Evolutionary conservation across 37 sponge, comb jelly and placozoan species (phyloP).

Genomic region (Halisarca cf. caerulea): DNA sequence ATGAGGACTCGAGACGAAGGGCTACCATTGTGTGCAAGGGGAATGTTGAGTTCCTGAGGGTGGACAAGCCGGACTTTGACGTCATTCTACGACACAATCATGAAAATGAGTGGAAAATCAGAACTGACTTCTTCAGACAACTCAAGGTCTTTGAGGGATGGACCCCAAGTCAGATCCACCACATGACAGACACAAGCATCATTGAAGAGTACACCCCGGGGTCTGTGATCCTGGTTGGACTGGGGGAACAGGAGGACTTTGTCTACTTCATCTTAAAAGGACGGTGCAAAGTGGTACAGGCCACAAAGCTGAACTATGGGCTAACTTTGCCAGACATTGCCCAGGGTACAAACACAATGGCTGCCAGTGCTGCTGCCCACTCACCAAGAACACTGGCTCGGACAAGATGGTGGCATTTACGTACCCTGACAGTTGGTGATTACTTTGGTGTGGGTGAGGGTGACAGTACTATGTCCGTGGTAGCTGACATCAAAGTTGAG

Average conservation of each 20-base stretch:
- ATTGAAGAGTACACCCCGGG: slow-evolving; percentile 46
- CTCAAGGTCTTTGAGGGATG: slow-evolving; percentile 47
- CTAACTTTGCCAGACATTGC: not conserved
- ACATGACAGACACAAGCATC: slow-evolving; percentile 51
- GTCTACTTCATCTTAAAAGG: slow-evolving; percentile 61
- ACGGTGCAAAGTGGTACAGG: slow-evolving; percentile 58
- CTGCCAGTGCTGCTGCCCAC: not conserved
- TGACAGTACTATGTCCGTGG: slow-evolving; percentile 14
- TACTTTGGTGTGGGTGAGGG: slow-evolving; percentile 88
- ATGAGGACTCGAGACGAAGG: slow-evolving; percentile 36
- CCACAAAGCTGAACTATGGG: slow-evolving; percentile 26
- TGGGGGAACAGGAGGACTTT: slow-evolving; percentile 32
- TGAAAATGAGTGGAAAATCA: slow-evolving; percentile 53
- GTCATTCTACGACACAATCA: slow-evolving; percentile 39
- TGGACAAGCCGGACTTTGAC: slow-evolving; percentile 78
- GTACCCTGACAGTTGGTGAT: slow-evolving; percentile 62
- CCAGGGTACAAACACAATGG: not conserved
- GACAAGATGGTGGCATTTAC: slow-evolving; percentile 56
- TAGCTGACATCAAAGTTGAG: slow-evolving; percentile 43
- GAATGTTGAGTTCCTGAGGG: slow-evolving; percentile 63
- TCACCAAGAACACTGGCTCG: not conserved
- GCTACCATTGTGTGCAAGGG: slow-evolving; percentile 81
- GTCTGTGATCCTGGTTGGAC: slow-evolving; percentile 64
- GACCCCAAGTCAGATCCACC: slow-evolving; percentile 11
- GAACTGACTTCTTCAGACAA: slow-evolving; percentile 30